Evolutionary conservation across 2,797 vertebrate genomes (phyloP).

Genomic region (Triplophysa bombifrons): DNA sequence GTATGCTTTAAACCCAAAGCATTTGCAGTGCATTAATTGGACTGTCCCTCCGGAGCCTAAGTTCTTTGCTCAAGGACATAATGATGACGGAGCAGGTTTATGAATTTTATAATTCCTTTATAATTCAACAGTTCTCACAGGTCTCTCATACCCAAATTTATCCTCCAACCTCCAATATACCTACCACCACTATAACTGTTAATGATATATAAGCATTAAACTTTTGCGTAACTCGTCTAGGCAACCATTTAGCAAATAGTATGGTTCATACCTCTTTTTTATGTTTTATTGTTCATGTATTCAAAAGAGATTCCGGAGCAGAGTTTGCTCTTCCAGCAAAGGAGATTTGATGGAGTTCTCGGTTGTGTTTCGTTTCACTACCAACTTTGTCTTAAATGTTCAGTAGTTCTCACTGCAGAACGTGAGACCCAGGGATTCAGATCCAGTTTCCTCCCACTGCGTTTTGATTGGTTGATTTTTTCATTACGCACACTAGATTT

Average conservation of each 20-base stretch:
- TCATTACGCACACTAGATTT: no score
- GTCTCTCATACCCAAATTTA: neutral
- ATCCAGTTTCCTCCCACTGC: no score
- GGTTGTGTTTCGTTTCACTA: no score
- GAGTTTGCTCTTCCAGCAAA: no score
- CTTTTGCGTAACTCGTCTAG: neutral
- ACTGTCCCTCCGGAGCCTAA: conserved; percentile 18
- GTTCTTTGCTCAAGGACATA: conserved; percentile 39
- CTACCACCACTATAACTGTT: neutral
- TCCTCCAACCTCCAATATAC: neutral
- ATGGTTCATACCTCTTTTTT: neutral
- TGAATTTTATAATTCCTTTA: conserved; percentile 8
- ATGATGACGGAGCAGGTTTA: conserved; percentile 32
- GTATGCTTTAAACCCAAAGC: conserved; percentile 25
- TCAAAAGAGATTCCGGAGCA: no score
- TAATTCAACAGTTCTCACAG: neutral
- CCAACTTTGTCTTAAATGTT: no score
- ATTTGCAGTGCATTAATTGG: conserved; percentile 35
- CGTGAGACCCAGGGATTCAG: no score
- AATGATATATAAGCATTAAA: neutral
- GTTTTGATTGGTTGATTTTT: no score
- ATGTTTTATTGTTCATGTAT: no score
- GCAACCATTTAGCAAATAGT: neutral
- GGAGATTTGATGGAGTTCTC: no score
- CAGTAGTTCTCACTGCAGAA: no score